Percentiles rank a stretch among this genome's conserved stretches.
Conservation (phyloP, 2,888 invertebrate species). For the Meta bourneti region DNA sequence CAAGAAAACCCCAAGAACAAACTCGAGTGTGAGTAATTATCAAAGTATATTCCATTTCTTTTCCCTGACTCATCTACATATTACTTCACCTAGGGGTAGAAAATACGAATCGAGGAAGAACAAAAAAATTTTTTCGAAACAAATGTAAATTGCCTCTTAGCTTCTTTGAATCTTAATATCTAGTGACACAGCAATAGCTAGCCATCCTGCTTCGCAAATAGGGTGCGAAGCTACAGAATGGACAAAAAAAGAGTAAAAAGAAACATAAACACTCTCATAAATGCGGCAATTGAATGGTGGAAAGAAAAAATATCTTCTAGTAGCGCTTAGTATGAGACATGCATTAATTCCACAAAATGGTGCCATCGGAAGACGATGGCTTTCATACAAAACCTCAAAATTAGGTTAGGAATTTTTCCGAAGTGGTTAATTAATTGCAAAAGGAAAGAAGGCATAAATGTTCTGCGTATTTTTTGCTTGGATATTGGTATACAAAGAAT, state of each 20-base stretch:
- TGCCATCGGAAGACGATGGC: background rate
- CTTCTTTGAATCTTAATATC: constrained; percentile 47
- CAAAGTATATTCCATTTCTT: constrained; percentile 60
- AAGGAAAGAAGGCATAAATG: background rate
- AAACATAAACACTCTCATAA: constrained; percentile 6
- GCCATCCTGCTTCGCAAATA: constrained; percentile 7
- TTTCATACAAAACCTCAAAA: constrained; percentile 25
- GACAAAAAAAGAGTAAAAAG: constrained; percentile 9
- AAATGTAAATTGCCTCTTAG: constrained; percentile 19
- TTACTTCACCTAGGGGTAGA: constrained; percentile 34
- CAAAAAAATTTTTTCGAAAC: constrained; percentile 1
- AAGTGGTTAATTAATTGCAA: constrained; percentile 52
- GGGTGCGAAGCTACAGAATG: constrained; percentile 5
- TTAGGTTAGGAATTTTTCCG: constrained; percentile 47
- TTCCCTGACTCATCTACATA: constrained; percentile 43
- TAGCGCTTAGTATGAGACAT: constrained; percentile 18
- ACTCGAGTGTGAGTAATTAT: constrained; percentile 62
- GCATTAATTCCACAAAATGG: constrained; percentile 41
- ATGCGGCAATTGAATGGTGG: background rate
- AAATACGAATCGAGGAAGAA: constrained; percentile 4
- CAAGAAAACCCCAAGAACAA: constrained; percentile 5
- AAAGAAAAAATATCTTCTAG: background rate
- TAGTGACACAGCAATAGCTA: background rate
- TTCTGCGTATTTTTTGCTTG: too few relatives aligned
- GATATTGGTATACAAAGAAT: too few relatives aligned